Percentiles rank a stretch among this genome's conserved stretches.
phyloP scores from a whole-genome alignment of 2,888 invertebrate genomes.

The Drosophila quinaria region DNA sequence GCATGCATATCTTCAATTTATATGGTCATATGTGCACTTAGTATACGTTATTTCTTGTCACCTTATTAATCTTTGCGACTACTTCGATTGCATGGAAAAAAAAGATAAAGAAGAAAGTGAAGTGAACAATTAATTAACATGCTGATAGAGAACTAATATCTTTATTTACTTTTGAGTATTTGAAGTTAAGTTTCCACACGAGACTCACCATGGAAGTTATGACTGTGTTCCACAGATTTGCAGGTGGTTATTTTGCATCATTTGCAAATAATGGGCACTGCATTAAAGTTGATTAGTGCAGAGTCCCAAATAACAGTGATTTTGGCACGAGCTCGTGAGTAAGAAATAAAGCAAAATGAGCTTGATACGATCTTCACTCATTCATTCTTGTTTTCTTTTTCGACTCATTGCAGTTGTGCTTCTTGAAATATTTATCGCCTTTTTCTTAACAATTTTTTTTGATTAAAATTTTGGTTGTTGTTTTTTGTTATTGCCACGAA shows the following conservation, averaged over 20 bases:
- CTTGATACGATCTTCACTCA: slow-evolving; percentile 1
- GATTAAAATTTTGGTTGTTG: slow-evolving; percentile 7
- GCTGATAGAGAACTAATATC: background rate
- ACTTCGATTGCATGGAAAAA: slow-evolving; percentile 2
- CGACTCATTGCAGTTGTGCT: background rate
- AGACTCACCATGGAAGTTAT: background rate
- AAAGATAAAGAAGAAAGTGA: background rate
- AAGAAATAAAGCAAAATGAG: background rate
- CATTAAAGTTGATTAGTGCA: slow-evolving; percentile 42
- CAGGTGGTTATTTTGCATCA: slow-evolving; percentile 39
- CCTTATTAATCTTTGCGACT: slow-evolving; percentile 8
- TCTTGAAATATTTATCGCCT: slow-evolving; percentile 17
- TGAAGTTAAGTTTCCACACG: background rate
- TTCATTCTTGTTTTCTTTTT: background rate
- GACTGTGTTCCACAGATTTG: slow-evolving; percentile 1
- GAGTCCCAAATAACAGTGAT: slow-evolving; percentile 36
- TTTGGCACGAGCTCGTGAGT: slow-evolving; percentile 1
- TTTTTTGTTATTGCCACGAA: slow-evolving; percentile 33
- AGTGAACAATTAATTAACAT: background rate
- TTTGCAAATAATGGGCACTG: slow-evolving; percentile 37
- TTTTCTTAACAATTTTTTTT: background rate
- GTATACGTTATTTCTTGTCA: slow-evolving; percentile 38
- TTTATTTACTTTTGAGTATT: background rate
- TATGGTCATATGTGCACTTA: slow-evolving; percentile 34
- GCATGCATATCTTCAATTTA: slow-evolving; percentile 17